Evolutionary conservation across 2,888 invertebrate species (phyloP).

Genomic region (Plagodis pulveraria): DNA sequence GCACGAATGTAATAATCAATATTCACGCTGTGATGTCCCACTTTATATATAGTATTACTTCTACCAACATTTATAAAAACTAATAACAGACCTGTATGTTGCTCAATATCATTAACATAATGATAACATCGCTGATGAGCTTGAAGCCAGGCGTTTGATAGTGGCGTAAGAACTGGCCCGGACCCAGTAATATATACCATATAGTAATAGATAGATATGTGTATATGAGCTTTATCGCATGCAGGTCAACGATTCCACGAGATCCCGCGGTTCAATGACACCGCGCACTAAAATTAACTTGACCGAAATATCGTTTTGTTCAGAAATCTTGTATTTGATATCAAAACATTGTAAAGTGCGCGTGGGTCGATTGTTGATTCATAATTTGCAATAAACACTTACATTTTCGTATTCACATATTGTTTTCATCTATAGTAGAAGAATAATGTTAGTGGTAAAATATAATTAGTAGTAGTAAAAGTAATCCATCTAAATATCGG

Average conservation of each 20-base stretch:
- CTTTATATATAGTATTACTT: constrained; percentile 2
- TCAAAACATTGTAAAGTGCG: constrained; percentile 35
- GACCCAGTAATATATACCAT: constrained; percentile 39
- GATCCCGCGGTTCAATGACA: constrained; percentile 54
- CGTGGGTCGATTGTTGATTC: constrained; percentile 19
- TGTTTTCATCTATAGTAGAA: no score
- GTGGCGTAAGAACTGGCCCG: constrained; percentile 51
- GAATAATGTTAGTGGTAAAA: no score
- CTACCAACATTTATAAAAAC: constrained; percentile 9
- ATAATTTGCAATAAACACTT: background rate
- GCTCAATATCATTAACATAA: constrained; percentile 19
- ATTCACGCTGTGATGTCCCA: constrained; percentile 3
- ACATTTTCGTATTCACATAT: background rate
- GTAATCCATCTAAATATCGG: no score
- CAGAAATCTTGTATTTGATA: constrained; percentile 42
- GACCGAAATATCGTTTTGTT: constrained; percentile 45
- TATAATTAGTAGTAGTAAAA: no score
- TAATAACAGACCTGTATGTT: constrained; percentile 9
- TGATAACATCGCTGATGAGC: constrained; percentile 15
- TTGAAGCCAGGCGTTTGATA: constrained; percentile 23
- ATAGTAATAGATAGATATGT: no score
- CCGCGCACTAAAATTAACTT: constrained; percentile 52
- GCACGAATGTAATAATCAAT: background rate
- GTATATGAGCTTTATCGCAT: constrained; percentile 53
- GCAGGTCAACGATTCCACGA: constrained; percentile 59